Conservation (phyloP, 2,797 vertebrate genomes). For the Lepilemur ruficaudatus region DNA sequence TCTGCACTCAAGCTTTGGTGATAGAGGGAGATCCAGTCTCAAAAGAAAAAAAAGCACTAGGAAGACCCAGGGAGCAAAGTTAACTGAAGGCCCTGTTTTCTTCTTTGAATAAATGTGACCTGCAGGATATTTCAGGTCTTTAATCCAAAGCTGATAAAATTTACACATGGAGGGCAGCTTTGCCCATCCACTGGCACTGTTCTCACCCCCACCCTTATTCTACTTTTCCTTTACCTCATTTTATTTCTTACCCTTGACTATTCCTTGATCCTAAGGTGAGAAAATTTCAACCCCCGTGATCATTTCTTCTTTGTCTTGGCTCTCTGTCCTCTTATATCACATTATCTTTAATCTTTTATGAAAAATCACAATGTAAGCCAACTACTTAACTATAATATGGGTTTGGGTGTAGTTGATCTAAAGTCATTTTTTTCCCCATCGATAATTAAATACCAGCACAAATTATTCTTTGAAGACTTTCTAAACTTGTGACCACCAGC, state of each 20-base stretch:
- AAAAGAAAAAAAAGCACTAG: not conserved
- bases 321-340: not conserved
- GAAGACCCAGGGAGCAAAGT: not conserved
- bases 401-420: not conserved
- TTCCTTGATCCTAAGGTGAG: not conserved
- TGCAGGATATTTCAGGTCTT: not conserved
- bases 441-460: not conserved
- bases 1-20: no score
- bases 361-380: not conserved
- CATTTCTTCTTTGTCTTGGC: not conserved
- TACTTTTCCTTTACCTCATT: not conserved
- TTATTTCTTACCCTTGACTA: not conserved
- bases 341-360: not conserved
- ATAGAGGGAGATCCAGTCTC: no score
- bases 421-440: not conserved
- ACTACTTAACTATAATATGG: not conserved
- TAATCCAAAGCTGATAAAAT: no score
- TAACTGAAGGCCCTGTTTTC: not conserved
- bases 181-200: not conserved
- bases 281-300: not conserved
- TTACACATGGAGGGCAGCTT: not conserved
- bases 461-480: slow-evolving; percentile 16
- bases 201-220: not conserved
- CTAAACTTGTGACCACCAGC: not conserved
- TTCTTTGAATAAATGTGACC: not conserved